phyloP scores from a whole-genome alignment of 2,888 invertebrate genomes.

The Didymodactylos carnosus region DNA sequence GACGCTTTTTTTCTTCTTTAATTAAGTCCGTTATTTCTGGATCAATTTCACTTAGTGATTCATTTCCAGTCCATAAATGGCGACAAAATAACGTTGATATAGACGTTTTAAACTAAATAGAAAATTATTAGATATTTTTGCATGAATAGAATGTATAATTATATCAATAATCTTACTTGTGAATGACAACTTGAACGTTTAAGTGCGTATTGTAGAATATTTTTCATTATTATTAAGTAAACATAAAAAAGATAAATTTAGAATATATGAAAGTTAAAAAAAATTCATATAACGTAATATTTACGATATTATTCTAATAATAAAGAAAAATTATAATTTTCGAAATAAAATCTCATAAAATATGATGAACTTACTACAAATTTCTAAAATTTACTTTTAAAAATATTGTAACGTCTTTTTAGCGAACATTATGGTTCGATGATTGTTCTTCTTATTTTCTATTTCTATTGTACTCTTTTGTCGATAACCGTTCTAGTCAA shows the following conservation, averaged over 20 bases:
- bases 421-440: too few species aligned
- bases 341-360: too few species aligned
- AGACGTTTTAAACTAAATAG: neutral
- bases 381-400: too few species aligned
- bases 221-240: neutral
- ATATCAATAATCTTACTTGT: neutral
- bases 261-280: neutral
- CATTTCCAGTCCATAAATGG: neutral
- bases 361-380: too few species aligned
- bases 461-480: too few species aligned
- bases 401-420: too few species aligned
- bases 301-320: too few species aligned
- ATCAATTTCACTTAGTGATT: constrained; percentile 29
- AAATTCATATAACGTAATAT: too few species aligned
- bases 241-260: neutral
- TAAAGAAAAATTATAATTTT: too few species aligned
- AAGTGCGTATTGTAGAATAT: too few species aligned
- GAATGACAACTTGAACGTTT: neutral
- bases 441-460: too few species aligned
- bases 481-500: too few species aligned
- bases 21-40: constrained; percentile 35
- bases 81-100: neutral
- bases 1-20: constrained; percentile 35
- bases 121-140: neutral
- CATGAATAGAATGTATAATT: neutral